Evolutionary conservation across 2,113 vertebrate genomes (phyloP), one percentile per base, ranked within the genome.

Genomic region (Engraulis encrasicolus): DNA sequence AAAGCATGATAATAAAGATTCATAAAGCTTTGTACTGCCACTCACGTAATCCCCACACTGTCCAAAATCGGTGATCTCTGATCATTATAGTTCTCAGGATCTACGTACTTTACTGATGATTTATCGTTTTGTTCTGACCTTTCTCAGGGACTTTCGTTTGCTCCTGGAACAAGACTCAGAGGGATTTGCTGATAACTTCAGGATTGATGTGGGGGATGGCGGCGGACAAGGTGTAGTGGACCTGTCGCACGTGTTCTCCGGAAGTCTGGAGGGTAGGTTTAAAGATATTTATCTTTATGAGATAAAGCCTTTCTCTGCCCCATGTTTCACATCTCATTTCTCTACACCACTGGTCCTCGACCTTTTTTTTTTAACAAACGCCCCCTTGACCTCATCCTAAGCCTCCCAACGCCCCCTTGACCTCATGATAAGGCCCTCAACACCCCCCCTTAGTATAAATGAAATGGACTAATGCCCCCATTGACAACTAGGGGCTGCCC

Each of bases 201-300:
- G 78, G 17, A 71, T 96, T 74, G 78, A 84, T 36, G 88, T 52
- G 15, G 88, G 89, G 74, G 87, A 91, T 1, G 84, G n/a, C n/a
- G n/a, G n/a, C n/a, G n/a, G 58, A n/a, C 77, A 90, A 0, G 19
- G 78, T 12, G 49, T 82, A 2, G 86, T 79, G 1, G 94, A 95
- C 50, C 89, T 95, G 23, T 96, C 94, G 52, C 95, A 95, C 85
- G 80, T 97, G 78, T 96, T 94, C 74, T 93, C 95, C 37, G 95
- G 95, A 82, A 83, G 49, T 34, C 84, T 96, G 2, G 87, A 95
- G 88, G 96, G 96, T 96, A 89, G 49, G 85, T 74, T 11, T 15
- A 36, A 74, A 15, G 11, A 15, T 23, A 27, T n/a, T n/a, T n/a
- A n/a, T n/a, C n/a, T n/a, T n/a, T n/a, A n/a, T n/a, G n/a, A 36